A percentile compares a stretch with the other conserved stretches of the same genome.
phyloP scores from a whole-genome alignment of 1,140 invertebrate species.

The Brachionus koreanus region DNA sequence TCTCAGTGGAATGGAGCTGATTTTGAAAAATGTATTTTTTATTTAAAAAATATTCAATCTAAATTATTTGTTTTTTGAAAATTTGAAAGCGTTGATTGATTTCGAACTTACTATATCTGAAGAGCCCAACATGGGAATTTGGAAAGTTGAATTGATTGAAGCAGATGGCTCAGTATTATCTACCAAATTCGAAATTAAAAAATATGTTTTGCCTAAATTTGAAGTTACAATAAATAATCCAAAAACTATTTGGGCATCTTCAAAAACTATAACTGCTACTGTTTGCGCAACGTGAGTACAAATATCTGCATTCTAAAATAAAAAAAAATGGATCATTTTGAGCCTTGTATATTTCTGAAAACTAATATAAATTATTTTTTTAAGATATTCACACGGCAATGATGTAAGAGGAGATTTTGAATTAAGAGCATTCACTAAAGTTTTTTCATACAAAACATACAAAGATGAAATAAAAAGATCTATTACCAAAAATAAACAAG shows the following conservation, averaged over 20 bases:
- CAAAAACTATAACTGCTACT: not conserved
- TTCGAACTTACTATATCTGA: not conserved
- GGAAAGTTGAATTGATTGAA: conserved; percentile 25
- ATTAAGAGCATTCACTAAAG: conserved; percentile 14
- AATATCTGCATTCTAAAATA: not conserved
- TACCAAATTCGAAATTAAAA: conserved; percentile 15
- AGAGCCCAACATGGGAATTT: conserved; percentile 24
- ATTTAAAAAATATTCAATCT: not conserved
- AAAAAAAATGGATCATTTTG: no score
- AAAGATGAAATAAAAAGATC: conserved; percentile 4
- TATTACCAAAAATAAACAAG: not conserved
- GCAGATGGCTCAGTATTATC: not conserved
- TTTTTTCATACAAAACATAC: not conserved
- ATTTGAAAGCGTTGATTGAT: conserved; percentile 2
- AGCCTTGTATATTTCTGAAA: no score
- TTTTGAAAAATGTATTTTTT: not conserved
- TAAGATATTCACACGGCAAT: conserved; percentile 37
- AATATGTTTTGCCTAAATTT: conserved; percentile 43
- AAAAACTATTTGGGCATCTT: not conserved
- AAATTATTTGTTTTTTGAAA: not conserved
- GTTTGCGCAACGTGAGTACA: conserved; percentile 18
- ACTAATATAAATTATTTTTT: not conserved
- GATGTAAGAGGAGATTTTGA: conserved; percentile 16
- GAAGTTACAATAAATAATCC: not conserved
- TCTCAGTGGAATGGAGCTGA: not conserved